Conservation (phyloP, 2,888 invertebrate species). For the Cataglyphis albicans region DNA sequence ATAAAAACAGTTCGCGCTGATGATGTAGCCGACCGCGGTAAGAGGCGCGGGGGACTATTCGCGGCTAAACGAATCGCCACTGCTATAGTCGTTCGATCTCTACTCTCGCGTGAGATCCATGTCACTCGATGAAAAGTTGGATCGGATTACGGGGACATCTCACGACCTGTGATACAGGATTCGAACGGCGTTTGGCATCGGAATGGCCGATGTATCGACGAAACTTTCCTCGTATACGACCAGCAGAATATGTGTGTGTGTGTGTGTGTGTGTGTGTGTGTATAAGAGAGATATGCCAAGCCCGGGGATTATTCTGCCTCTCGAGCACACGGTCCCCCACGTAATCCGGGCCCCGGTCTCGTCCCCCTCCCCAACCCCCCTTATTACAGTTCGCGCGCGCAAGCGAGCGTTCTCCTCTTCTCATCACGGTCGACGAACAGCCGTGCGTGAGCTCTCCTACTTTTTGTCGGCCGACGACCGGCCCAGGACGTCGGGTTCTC, state of each 20-base stretch:
- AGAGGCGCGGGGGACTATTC: constrained; percentile 9
- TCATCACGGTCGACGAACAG: constrained; percentile 72
- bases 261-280: neutral
- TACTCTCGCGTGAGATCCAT: constrained; percentile 27
- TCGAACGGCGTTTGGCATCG: constrained; percentile 53
- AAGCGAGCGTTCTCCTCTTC: constrained; percentile 56
- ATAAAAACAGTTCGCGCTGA: constrained; percentile 29
- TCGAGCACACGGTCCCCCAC: constrained; percentile 15
- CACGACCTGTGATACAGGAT: neutral
- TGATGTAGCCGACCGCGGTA: constrained; percentile 49
- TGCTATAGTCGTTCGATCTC: constrained; percentile 9
- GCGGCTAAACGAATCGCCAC: constrained; percentile 5
- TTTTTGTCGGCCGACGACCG: constrained; percentile 75
- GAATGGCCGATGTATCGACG: constrained; percentile 55
- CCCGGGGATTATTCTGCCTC: constrained; percentile 38
- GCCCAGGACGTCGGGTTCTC: constrained; percentile 71
- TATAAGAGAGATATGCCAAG: constrained; percentile 49
- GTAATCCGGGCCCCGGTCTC: constrained; percentile 49
- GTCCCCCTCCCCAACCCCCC: constrained; percentile 1
- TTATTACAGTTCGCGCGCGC: constrained; percentile 52
- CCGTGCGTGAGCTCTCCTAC: constrained; percentile 73
- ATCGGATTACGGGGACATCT: constrained; percentile 25
- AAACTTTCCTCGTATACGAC: constrained; percentile 62
- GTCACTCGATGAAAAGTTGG: constrained; percentile 41
- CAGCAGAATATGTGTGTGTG: constrained; percentile 32